Evolutionary conservation across 2,797 vertebrate genomes (phyloP).

Genomic region (Echeneis naucrates): DNA sequence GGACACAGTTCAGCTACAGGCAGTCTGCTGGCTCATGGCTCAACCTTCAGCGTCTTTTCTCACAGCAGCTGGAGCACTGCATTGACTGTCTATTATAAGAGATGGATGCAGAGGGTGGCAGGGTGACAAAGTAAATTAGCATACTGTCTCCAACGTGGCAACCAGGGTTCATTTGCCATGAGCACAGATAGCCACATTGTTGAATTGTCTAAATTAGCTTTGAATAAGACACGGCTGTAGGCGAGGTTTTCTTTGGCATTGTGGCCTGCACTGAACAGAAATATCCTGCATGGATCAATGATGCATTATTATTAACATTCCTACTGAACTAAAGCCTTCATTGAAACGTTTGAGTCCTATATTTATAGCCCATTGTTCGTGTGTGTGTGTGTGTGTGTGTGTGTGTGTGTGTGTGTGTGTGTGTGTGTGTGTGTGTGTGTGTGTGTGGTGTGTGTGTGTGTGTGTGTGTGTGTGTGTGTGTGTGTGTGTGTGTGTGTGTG

Average conservation of each 20-base stretch:
- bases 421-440: no score
- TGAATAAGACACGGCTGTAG: constrained; percentile 5
- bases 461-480: no score
- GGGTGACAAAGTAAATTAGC: constrained; percentile 34
- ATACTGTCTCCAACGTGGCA: constrained; percentile 28
- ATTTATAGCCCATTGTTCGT: no score
- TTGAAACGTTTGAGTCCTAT: constrained; percentile 30
- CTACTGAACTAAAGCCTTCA: constrained; percentile 30
- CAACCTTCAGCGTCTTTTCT: constrained; percentile 56
- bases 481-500: no score
- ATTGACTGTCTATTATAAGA: constrained; percentile 44
- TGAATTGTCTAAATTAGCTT: constrained; percentile 26
- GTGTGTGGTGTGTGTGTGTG: no score
- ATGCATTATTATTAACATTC: constrained; percentile 29
- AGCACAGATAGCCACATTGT: constrained; percentile 17
- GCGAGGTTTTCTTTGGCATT: constrained; percentile 2
- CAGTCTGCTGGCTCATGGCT: constrained; percentile 59
- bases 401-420: no score
- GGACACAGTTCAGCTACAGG: constrained; percentile 43
- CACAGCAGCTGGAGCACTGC: constrained; percentile 50
- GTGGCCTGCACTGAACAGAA: constrained; percentile 8
- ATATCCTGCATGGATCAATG: constrained; percentile 23
- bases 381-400: no score
- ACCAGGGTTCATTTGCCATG: background rate
- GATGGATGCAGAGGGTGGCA: constrained; percentile 37